These are phyloP conservation scores for Drosophila equinoxialis DNA, from an alignment of 1,140 invertebrate species.

Conservation along the genomic window DNA sequence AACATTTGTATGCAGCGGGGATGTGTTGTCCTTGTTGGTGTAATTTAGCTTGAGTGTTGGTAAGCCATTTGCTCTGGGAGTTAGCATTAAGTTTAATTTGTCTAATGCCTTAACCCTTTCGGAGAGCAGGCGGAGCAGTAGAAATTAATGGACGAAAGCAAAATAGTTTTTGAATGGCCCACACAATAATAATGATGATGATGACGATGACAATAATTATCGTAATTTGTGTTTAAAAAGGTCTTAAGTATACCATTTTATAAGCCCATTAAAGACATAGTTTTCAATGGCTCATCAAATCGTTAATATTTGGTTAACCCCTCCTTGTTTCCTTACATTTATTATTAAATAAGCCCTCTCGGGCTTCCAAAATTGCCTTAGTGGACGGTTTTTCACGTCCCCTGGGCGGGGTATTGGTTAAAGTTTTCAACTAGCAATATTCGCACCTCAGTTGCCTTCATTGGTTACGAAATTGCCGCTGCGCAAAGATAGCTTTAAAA, in stretches of 20 bases:
- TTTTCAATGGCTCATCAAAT: slow-evolving; percentile 32
- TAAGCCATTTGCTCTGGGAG: slow-evolving; percentile 43
- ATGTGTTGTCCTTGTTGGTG: slow-evolving; percentile 29
- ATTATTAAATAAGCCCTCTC: slow-evolving; percentile 81
- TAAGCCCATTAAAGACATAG: slow-evolving; percentile 12
- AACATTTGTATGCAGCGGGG: slow-evolving; percentile 43
- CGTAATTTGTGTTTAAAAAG: slow-evolving; percentile 28
- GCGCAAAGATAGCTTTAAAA: slow-evolving; percentile 61
- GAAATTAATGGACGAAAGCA: slow-evolving; percentile 31
- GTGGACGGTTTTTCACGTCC: slow-evolving; percentile 95
- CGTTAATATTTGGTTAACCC: neutral
- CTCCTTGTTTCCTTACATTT: slow-evolving; percentile 23
- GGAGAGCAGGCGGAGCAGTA: neutral
- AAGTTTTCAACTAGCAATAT: slow-evolving; percentile 83
- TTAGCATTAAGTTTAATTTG: slow-evolving; percentile 75
- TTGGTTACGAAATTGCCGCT: slow-evolving; percentile 92
- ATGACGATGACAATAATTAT: slow-evolving; percentile 14
- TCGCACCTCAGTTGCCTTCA: slow-evolving; percentile 86
- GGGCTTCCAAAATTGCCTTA: slow-evolving; percentile 92
- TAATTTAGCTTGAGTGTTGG: slow-evolving; percentile 54
- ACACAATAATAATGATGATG: neutral
- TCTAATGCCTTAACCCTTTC: slow-evolving; percentile 65
- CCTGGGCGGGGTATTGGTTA: slow-evolving; percentile 96
- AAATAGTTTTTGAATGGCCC: slow-evolving; percentile 31
- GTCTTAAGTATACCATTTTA: slow-evolving; percentile 6